phyloP scores from a whole-genome alignment of 1,140 invertebrate genomes.

The Drosophila leontia region DNA sequence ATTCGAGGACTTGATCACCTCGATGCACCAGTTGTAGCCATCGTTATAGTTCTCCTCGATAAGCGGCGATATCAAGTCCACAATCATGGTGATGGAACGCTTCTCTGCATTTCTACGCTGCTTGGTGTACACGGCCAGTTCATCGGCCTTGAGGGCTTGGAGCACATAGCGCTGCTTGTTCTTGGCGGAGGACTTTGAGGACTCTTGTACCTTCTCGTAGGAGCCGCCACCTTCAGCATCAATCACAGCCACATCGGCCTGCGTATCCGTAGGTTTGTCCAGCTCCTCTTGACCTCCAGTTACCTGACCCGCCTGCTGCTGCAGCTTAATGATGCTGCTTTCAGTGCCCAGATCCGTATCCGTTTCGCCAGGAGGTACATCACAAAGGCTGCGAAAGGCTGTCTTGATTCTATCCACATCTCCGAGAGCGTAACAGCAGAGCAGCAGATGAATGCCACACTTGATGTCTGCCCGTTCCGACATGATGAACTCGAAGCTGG shows the following conservation, averaged over 20 bases:
- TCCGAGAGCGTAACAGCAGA: slow-evolving; percentile 96
- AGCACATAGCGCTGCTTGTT: slow-evolving; percentile 86
- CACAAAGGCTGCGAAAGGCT: slow-evolving; percentile 95
- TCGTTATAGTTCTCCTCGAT: slow-evolving; percentile 92
- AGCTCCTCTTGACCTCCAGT: slow-evolving; percentile 51
- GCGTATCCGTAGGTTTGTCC: slow-evolving; percentile 12
- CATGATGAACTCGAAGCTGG: slow-evolving; percentile 99
- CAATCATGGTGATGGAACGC: slow-evolving; percentile 93
- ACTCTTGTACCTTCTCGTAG: slow-evolving; percentile 40
- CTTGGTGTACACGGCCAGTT: slow-evolving; percentile 91
- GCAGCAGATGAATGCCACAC: slow-evolving; percentile 94
- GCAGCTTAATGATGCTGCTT: slow-evolving; percentile 73
- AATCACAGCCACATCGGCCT: slow-evolving; percentile 62
- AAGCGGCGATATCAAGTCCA: slow-evolving; percentile 96
- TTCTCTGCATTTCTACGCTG: slow-evolving; percentile 92
- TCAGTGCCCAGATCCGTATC: slow-evolving; percentile 92
- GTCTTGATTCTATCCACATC: slow-evolving; percentile 98
- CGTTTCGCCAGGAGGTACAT: slow-evolving; percentile 93
- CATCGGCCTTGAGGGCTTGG: slow-evolving; percentile 92
- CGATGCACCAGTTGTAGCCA: slow-evolving; percentile 91
- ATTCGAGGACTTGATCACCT: slow-evolving; percentile 91
- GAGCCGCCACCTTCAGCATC: slow-evolving; percentile 47
- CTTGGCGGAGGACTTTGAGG: slow-evolving; percentile 39
- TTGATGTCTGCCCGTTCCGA: slow-evolving; percentile 96
- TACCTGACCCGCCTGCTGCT: slow-evolving; percentile 56